Evolutionary conservation across 2,888 invertebrate genomes (phyloP).

Genomic region (Idaea dimidiata): DNA sequence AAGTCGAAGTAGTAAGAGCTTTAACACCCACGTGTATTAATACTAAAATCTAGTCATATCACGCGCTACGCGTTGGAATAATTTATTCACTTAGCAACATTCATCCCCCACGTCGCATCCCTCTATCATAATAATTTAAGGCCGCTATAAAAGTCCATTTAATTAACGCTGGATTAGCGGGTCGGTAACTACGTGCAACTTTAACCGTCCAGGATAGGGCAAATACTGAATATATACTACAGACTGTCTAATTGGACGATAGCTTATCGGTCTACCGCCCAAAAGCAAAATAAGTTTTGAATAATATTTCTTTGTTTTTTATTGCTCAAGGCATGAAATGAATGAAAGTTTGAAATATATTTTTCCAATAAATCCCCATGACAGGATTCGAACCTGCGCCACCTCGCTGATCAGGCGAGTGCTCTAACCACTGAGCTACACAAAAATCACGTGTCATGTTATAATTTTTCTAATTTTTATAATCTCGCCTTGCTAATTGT

Average conservation of each 20-base stretch:
- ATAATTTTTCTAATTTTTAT: too few species aligned
- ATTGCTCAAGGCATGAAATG: too few species aligned
- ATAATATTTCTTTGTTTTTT: too few species aligned
- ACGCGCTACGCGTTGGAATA: not conserved
- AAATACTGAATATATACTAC: too few species aligned
- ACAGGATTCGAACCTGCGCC: too few species aligned
- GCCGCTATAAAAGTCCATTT: constrained; percentile 8
- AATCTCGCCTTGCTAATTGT: too few species aligned
- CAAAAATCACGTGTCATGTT: too few species aligned
- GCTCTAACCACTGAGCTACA: too few species aligned
- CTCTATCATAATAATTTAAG: constrained; percentile 3
- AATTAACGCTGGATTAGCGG: constrained; percentile 17
- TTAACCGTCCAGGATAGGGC: constrained; percentile 7
- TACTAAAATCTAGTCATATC: not conserved
- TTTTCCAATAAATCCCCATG: too few species aligned
- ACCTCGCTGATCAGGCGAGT: too few species aligned
- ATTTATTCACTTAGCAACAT: not conserved
- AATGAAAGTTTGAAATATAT: too few species aligned
- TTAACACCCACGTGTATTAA: not conserved
- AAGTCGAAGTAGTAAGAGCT: not conserved
- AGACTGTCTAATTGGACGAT: not conserved
- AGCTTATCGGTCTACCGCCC: not conserved
- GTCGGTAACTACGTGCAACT: constrained; percentile 20
- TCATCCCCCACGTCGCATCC: not conserved
- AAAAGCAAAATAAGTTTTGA: not conserved